Percentiles rank a stretch among this genome's conserved stretches.
phyloP scores from a whole-genome alignment of 2,113 vertebrate species.

The Brachypteracias leptosomus region DNA sequence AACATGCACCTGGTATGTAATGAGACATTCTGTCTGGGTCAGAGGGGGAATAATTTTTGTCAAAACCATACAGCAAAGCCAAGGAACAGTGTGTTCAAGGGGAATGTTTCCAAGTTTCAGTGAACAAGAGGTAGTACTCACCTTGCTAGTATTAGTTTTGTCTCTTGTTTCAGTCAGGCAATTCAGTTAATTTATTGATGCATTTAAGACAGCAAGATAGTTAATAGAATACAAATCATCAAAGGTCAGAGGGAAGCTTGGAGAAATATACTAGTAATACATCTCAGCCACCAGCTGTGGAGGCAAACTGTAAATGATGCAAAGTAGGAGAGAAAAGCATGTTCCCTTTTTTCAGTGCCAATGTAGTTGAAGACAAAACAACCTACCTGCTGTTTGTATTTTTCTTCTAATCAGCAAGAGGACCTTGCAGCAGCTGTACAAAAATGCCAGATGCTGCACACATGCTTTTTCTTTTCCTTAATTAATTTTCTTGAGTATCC shows the following conservation, averaged over 20 bases:
- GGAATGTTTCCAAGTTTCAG: not conserved
- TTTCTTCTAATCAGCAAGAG: not conserved
- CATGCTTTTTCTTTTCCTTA: not conserved
- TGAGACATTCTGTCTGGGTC: not conserved
- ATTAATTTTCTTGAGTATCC: not conserved
- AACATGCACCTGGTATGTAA: not conserved
- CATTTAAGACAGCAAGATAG: not conserved
- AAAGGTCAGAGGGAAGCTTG: not conserved
- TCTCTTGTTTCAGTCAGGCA: not conserved
- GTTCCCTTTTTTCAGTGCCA: not conserved
- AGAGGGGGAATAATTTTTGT: not conserved
- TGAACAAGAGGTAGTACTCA: not conserved
- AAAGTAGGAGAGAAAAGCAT: not conserved
- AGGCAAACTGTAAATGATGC: not conserved
- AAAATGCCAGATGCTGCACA: not conserved
- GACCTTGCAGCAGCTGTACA: not conserved
- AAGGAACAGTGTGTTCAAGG: not conserved
- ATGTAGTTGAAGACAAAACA: not conserved
- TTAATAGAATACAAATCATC: not conserved
- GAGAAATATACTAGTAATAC: not conserved
- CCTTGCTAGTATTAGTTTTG: not conserved
- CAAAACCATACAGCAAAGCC: not conserved
- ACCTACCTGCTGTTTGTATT: not conserved
- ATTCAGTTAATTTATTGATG: not conserved
- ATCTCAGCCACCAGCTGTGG: not conserved